Conservation (phyloP, 2,888 invertebrate genomes). For the Aphodius sticticus region DNA sequence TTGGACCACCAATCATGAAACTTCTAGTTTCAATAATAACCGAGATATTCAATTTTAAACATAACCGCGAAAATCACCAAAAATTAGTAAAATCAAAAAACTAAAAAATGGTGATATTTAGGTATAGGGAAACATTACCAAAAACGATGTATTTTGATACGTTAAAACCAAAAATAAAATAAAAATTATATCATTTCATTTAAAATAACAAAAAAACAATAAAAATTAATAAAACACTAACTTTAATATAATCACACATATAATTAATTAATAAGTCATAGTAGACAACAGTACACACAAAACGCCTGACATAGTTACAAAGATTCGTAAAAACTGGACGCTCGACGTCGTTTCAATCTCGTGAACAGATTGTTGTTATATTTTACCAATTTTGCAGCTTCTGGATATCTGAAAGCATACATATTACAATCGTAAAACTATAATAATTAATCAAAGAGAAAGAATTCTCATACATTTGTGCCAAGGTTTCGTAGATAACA, state of each 20-base stretch:
- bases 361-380: slow-evolving; percentile 45
- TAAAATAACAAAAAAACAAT: not conserved
- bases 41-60: too few species aligned
- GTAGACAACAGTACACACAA: too few species aligned
- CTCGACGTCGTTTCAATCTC: slow-evolving; percentile 31
- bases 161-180: too few species aligned
- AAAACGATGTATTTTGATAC: too few species aligned
- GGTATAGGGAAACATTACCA: too few species aligned
- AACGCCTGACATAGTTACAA: not conserved
- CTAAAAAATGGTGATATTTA: too few species aligned
- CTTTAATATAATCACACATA: not conserved
- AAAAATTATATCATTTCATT: too few species aligned
- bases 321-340: not conserved
- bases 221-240: not conserved
- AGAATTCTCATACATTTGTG: slow-evolving; percentile 52
- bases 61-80: too few species aligned
- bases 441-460: not conserved
- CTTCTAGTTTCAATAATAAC: too few species aligned
- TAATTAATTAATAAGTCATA: too few species aligned
- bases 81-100: too few species aligned
- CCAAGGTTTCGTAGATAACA: slow-evolving; percentile 52
- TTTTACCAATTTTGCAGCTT: slow-evolving; percentile 54
- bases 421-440: not conserved
- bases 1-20: too few species aligned
- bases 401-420: slow-evolving; percentile 53